Evolutionary conservation across 2,797 vertebrate genomes (phyloP).

Genomic region (Phalanger gymnotis): DNA sequence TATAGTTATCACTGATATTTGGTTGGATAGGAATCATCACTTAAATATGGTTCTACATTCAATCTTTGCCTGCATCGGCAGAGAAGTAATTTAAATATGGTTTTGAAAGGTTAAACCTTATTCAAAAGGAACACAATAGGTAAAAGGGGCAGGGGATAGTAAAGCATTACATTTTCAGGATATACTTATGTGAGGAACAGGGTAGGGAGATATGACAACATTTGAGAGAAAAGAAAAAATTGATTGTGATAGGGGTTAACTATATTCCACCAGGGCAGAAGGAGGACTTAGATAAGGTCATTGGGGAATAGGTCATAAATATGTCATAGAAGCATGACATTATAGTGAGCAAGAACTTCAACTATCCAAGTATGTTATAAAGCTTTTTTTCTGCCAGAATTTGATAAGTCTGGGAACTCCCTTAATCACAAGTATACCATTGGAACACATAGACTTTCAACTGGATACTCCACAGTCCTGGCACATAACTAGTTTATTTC

Average conservation of each 20-base stretch:
- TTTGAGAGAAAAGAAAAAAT: neutral
- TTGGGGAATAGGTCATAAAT: neutral
- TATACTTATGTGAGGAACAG: neutral
- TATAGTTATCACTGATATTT: neutral
- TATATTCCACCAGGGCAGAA: neutral
- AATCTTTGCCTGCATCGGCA: neutral
- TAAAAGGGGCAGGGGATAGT: neutral
- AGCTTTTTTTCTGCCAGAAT: neutral
- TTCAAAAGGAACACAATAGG: neutral
- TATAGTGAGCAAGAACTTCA: neutral
- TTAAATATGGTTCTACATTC: neutral
- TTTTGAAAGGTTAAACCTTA: neutral
- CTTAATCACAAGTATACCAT: neutral
- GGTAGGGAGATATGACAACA: neutral
- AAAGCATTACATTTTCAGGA: neutral
- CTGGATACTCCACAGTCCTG: neutral
- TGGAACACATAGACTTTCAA: neutral
- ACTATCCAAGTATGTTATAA: neutral
- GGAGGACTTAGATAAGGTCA: neutral
- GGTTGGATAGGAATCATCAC: neutral
- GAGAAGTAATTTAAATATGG: neutral
- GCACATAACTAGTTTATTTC: neutral
- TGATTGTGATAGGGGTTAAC: neutral
- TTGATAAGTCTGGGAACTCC: neutral
- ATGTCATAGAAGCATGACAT: neutral